A percentile compares a stretch with the other conserved stretches of the same genome.
Evolutionary conservation across 2,797 vertebrate genomes (phyloP).

Genomic region (Craterocephalus amniculus): DNA sequence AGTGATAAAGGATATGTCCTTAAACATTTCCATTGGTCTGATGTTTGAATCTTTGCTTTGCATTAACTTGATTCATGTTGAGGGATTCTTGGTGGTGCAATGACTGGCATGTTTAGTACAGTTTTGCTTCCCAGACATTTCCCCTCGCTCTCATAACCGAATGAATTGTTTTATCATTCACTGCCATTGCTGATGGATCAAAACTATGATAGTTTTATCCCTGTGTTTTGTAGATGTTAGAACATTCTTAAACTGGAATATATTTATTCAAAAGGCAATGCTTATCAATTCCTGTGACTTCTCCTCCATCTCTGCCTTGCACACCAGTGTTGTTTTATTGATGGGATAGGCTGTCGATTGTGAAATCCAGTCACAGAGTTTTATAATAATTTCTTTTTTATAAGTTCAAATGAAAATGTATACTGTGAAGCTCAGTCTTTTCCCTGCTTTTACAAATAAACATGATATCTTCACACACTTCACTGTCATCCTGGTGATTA

Average conservation of each 20-base stretch:
- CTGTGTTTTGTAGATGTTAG: background rate
- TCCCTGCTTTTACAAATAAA: background rate
- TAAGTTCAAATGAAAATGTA: no score
- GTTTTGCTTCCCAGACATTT: background rate
- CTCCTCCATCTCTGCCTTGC: background rate
- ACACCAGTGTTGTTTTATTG: background rate
- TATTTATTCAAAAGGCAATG: background rate
- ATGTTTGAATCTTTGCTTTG: no score
- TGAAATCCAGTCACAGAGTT: no score
- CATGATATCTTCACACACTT: background rate
- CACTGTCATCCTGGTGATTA: background rate
- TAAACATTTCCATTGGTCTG: background rate
- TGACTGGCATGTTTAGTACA: background rate
- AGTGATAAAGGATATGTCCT: background rate
- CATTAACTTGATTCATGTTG: background rate
- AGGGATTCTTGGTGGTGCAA: background rate
- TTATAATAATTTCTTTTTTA: no score
- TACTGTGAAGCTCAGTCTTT: background rate
- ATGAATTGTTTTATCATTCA: background rate
- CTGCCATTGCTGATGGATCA: background rate
- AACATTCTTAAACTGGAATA: background rate
- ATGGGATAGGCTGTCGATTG: no score
- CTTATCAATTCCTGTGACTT: background rate
- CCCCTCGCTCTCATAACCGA: background rate
- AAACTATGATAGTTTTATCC: background rate